phyloP scores from a whole-genome alignment of 2,113 vertebrate genomes.

The Hemichromis elongatus region DNA sequence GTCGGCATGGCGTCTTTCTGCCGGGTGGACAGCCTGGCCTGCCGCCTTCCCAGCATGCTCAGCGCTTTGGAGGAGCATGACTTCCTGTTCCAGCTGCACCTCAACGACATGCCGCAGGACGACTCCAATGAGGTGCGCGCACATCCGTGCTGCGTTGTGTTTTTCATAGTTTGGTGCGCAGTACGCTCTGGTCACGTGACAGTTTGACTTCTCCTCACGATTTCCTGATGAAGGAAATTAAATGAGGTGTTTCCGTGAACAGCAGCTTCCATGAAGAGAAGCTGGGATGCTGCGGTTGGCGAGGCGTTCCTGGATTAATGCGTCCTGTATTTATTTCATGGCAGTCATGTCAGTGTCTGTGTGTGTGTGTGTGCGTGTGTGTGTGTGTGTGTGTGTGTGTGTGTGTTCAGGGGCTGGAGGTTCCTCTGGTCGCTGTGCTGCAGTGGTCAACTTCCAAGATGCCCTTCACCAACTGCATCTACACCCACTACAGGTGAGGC shows the following conservation, averaged over 20 bases:
- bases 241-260: background rate
- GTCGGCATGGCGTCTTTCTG: conserved; percentile 86
- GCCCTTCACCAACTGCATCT: conserved; percentile 89
- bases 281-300: background rate
- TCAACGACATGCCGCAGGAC: conserved; percentile 74
- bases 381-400: background rate
- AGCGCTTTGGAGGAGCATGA: conserved; percentile 87
- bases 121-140: conserved; percentile 71
- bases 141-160: background rate
- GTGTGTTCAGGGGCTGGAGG: conserved; percentile 82
- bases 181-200: background rate
- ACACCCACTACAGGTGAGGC: conserved; percentile 83
- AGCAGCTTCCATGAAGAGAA: no score
- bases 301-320: background rate
- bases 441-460: conserved; percentile 92
- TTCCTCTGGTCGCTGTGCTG: conserved; percentile 86
- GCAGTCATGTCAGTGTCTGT: background rate
- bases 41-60: conserved; percentile 79
- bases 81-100: conserved; percentile 87
- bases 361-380: background rate
- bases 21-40: conserved; percentile 70
- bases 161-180: background rate
- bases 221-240: background rate
- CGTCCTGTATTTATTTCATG: background rate
- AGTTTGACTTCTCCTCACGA: background rate